Base-by-base conservation (phyloP, 2,888 invertebrate species). In the Monoplex corrugatus region DNA sequence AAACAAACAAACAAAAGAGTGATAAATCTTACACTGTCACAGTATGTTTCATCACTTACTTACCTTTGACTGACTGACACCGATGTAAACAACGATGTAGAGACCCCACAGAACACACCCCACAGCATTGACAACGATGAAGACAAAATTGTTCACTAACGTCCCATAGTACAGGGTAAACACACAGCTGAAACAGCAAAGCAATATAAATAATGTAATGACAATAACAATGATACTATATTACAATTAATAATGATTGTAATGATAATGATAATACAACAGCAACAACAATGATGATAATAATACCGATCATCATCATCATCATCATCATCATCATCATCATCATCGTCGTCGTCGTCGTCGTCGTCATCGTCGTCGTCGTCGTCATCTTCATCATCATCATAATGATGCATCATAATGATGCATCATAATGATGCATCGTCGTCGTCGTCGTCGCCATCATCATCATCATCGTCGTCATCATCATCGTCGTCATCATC, bases 1-100 rank as follows among this genome's bases (percentile, higher is more conserved):
- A 8, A 23, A 23, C 16, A n/a, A 8, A 28, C 32, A 28, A 32
- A n/a, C 68, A n/a, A 2, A 32, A 23, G 3, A 23, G 28, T n/a
- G n/a, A 8, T 68, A 0, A n/a, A 2, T 32, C 32, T 68, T n/a
- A 8, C 32, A 8, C 32, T 2, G n/a, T 68, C 8, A 68, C 68
- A 68, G n/a, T n/a, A 32, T 8, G 28, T n/a, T 68, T n/a, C 23
- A 68, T 32, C 28, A 35, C 16, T 19, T 35, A 35, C 23, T 50
- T 88, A 90, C 90, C 88, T 90, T 90, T 43, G 86, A 78, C 57
- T 75, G 82, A 84, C 87, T 86, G 16, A 90, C 88, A n/a, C 83
- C 57, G 72, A 88, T 84, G 89, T 90, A 90, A 38, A 57, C 44
- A 80, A 38, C 8, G 38, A 86, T 45, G 57, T 89, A 90, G 75